Percentiles rank a stretch among this genome's conserved stretches.
These are phyloP conservation scores for Ips typographus DNA, from an alignment of 1,140 invertebrate species.

Conservation along the genomic window DNA sequence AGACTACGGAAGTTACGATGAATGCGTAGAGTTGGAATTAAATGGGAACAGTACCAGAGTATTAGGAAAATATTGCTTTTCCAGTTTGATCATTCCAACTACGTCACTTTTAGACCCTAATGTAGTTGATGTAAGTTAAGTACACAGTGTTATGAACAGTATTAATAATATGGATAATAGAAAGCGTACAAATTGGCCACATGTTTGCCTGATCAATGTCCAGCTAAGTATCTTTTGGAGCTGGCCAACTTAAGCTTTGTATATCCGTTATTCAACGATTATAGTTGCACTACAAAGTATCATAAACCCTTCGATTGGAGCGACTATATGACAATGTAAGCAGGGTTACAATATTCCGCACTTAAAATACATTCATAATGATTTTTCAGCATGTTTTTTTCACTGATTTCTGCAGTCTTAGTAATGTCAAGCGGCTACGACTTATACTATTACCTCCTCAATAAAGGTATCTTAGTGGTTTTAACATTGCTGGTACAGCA, in stretches of 20 bases:
- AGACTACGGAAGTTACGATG: slow-evolving; percentile 37
- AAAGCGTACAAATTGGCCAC: slow-evolving; percentile 6
- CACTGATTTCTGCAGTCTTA: slow-evolving; percentile 10
- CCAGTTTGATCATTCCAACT: slow-evolving; percentile 26
- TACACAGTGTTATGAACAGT: neutral
- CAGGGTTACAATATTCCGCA: neutral
- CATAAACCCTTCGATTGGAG: neutral
- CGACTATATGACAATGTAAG: slow-evolving; percentile 22
- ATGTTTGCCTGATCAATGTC: slow-evolving; percentile 29
- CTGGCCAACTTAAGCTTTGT: slow-evolving; percentile 4
- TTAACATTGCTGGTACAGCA: neutral
- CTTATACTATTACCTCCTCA: slow-evolving; percentile 18
- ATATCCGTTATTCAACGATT: slow-evolving; percentile 24
- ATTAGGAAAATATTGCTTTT: slow-evolving; percentile 36
- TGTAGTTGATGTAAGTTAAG: neutral
- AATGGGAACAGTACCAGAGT: slow-evolving; percentile 17
- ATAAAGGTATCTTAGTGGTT: neutral
- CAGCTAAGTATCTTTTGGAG: slow-evolving; percentile 17
- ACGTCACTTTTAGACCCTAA: neutral
- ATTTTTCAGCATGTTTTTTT: slow-evolving; percentile 18
- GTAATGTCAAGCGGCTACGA: slow-evolving; percentile 25
- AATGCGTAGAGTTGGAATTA: slow-evolving; percentile 37
- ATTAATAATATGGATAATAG: neutral
- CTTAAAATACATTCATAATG: no score
- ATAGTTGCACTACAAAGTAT: slow-evolving; percentile 27